Evolutionary conservation across 2,797 vertebrate genomes (phyloP), one percentile per base, ranked within the genome.

Genomic region (Falco rusticolus): DNA sequence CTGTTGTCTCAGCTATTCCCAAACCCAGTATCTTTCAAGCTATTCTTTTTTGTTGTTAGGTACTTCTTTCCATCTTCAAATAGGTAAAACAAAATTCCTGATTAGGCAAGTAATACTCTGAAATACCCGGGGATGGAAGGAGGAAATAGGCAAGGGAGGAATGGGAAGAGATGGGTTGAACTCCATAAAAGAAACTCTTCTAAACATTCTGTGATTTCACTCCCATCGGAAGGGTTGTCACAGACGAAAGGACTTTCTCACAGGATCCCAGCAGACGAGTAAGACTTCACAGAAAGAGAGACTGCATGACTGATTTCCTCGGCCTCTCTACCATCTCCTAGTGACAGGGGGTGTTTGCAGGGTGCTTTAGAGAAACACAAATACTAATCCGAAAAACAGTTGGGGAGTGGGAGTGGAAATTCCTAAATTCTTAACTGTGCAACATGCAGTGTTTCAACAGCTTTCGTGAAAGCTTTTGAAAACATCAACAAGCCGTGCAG

Each of bases 341-440:
- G 18, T 78, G 84, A 41, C 57, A 83, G 64, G 71, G 75, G 83
- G 39, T 22, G 34, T 85, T 96, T 78, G 87, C 86, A 89, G 91
- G 87, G 74, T 76, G 77, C 93, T 71, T 81, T 2, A 76, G 64
- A 94, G 72, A 80, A 94, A 94, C 79, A 91, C 47, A 91, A 92
- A 84, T 70, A 84, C 72, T 71, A 41, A 93, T 82, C 87, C 21
- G 29, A 94, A 95, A 92, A 93, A 9, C 93, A 92, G 89, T 16
- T 89, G 84, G 94, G 88, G 80, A 87, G 92, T 75, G 53, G 92
- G 95, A 96, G 87, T 89, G 93, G 91, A 97, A 96, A 96, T 95
- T 94, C 94, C 94, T 89, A 47, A 96, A 90, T 90, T 92, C 93
- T 64, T 65, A 86, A 41, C 77, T 2, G 9, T 77, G 94, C 93